Conservation (phyloP, 2,888 invertebrate species). For the Dugesia japonica region DNA sequence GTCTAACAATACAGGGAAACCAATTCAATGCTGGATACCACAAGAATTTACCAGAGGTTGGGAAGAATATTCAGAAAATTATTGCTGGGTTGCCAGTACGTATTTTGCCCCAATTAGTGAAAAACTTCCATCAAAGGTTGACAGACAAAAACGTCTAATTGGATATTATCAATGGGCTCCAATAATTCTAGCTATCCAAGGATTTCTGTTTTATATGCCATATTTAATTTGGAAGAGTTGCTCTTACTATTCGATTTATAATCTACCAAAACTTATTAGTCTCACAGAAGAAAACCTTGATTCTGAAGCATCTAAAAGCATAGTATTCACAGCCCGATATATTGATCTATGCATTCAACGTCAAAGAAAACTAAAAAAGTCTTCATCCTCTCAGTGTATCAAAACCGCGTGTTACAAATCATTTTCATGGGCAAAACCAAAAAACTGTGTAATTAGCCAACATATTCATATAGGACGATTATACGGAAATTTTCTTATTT, state of each 20-base stretch:
- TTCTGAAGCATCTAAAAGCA: conserved; percentile 25
- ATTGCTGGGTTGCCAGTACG: conserved; percentile 51
- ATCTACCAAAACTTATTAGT: conserved; percentile 44
- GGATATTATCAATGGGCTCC: conserved; percentile 48
- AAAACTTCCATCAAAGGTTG: conserved; percentile 42
- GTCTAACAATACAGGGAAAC: conserved; percentile 35
- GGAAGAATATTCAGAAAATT: conserved; percentile 51
- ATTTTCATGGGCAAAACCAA: background rate
- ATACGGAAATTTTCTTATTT: conserved; percentile 48
- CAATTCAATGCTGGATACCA: conserved; percentile 49
- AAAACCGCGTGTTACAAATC: background rate
- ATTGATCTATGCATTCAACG: conserved; percentile 34
- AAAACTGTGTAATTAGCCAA: conserved; percentile 26
- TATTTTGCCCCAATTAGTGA: conserved; percentile 47
- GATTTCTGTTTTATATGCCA: conserved; percentile 50
- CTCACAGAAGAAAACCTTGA: conserved; percentile 39
- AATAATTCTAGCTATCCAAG: conserved; percentile 48
- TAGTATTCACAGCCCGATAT: conserved; percentile 33
- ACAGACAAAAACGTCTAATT: conserved; percentile 29
- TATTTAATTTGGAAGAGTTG: conserved; percentile 50
- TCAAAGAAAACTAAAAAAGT: conserved; percentile 28
- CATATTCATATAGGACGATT: conserved; percentile 17
- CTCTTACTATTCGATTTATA: conserved; percentile 50
- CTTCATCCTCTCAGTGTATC: conserved; percentile 25
- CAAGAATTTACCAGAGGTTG: conserved; percentile 50